These are phyloP conservation scores for Notospermus geniculatus DNA, from an alignment of 1,140 invertebrate species.

Conservation along the genomic window DNA sequence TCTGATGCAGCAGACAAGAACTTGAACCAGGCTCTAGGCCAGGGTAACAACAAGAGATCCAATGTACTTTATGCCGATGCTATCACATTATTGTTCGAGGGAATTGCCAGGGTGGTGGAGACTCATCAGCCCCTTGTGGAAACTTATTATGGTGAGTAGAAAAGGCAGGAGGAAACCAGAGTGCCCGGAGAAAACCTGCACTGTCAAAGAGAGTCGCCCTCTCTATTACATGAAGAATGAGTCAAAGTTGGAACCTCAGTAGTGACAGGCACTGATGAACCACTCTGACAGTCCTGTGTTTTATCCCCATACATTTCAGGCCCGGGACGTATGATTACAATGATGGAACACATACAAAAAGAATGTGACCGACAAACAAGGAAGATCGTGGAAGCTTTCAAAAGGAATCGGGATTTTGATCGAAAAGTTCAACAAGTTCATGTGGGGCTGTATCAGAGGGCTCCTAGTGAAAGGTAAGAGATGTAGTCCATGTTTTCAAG, in stretches of 20 bases:
- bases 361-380: conserved; percentile 79
- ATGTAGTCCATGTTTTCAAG: too few species aligned
- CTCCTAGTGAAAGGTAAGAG: too few species aligned
- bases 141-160: conserved; percentile 90
- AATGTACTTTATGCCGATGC: conserved; percentile 52
- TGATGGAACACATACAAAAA: conserved; percentile 73
- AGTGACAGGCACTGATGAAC: too few species aligned
- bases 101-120: conserved; percentile 81
- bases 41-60: conserved; percentile 42
- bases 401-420: conserved; percentile 69
- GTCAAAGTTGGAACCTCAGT: too few species aligned
- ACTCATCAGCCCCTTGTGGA: conserved; percentile 90
- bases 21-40: conserved; percentile 57
- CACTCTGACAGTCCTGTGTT: too few species aligned
- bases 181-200: too few species aligned
- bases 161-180: too few species aligned
- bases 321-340: conserved; percentile 70
- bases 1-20: conserved; percentile 73
- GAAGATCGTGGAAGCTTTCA: conserved; percentile 74
- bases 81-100: conserved; percentile 72
- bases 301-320: conserved; percentile 50
- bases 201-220: too few species aligned
- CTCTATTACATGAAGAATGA: too few species aligned
- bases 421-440: conserved; percentile 58
- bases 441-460: too few species aligned